These are phyloP conservation scores for Sympetrum striolatum DNA, from an alignment of 2,888 invertebrate species.

Conservation along the genomic window DNA sequence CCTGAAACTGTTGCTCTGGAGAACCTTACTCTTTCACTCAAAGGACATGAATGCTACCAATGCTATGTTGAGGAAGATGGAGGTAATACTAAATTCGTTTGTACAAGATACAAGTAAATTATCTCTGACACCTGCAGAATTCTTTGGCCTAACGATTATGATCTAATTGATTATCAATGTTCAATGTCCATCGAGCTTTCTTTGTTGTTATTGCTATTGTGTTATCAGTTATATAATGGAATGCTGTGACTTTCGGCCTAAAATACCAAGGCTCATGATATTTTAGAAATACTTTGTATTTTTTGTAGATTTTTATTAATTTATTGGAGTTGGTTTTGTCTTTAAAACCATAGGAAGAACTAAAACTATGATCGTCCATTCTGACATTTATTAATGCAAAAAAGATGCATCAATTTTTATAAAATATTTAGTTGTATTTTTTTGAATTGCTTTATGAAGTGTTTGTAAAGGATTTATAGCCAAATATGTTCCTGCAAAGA, in stretches of 20 bases:
- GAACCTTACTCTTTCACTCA: slow-evolving; percentile 8
- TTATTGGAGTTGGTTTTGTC: background rate
- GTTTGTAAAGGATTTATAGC: background rate
- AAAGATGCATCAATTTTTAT: background rate
- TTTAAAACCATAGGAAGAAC: background rate
- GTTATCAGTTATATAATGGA: background rate
- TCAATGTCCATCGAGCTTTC: background rate
- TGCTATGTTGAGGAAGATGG: slow-evolving; percentile 24
- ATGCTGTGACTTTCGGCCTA: background rate
- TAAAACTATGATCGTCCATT: background rate
- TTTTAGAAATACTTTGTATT: background rate
- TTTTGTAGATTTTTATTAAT: background rate
- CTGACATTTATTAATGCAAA: background rate
- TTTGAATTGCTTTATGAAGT: background rate
- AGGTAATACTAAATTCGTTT: background rate
- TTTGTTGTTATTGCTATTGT: background rate
- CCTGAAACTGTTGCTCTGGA: slow-evolving; percentile 8
- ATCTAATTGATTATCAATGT: background rate
- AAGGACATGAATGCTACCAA: slow-evolving; percentile 9
- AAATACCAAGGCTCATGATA: background rate
- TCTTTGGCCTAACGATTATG: slow-evolving; percentile 3
- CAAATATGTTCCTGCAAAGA: background rate
- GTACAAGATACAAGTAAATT: background rate
- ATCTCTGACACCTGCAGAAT: background rate
- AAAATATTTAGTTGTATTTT: background rate